Conservation (phyloP, 2,888 invertebrate species). For the Noctua janthina region DNA sequence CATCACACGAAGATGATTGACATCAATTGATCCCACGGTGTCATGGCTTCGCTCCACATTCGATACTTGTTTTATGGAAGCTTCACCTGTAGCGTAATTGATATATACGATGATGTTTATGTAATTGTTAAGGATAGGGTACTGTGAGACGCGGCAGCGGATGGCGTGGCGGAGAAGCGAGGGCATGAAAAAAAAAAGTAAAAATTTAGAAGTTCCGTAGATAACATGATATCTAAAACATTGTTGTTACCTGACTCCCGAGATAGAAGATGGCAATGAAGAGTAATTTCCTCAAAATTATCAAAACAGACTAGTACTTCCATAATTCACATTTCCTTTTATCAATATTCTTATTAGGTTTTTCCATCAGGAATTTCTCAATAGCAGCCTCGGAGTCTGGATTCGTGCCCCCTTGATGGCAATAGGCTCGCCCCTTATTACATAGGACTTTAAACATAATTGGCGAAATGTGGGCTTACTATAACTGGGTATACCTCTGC, state of each 20-base stretch:
- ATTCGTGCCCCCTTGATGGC: too few species aligned
- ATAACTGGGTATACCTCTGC: too few species aligned
- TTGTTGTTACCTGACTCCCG: background rate
- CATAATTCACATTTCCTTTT: background rate
- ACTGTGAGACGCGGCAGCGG: slow-evolving; percentile 43
- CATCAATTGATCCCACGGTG: slow-evolving; percentile 23
- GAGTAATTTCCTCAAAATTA: background rate
- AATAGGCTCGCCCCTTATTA: too few species aligned
- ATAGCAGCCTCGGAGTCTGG: too few species aligned
- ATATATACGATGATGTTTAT: slow-evolving; percentile 44
- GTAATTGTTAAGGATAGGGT: slow-evolving; percentile 39
- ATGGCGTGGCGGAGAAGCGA: background rate
- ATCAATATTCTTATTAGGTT: too few species aligned
- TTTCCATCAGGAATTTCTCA: too few species aligned
- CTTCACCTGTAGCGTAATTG: slow-evolving; percentile 23
- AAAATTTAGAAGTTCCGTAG: background rate
- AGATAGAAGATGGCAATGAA: background rate
- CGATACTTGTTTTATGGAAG: slow-evolving; percentile 36
- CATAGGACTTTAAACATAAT: too few species aligned
- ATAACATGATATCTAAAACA: background rate
- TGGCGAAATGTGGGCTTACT: too few species aligned
- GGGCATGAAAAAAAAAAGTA: background rate
- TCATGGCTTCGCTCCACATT: slow-evolving; percentile 54
- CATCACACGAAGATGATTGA: slow-evolving; percentile 33
- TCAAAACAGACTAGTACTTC: background rate